Conservation (phyloP, 2,113 vertebrate genomes). For the Talpa occidentalis region DNA sequence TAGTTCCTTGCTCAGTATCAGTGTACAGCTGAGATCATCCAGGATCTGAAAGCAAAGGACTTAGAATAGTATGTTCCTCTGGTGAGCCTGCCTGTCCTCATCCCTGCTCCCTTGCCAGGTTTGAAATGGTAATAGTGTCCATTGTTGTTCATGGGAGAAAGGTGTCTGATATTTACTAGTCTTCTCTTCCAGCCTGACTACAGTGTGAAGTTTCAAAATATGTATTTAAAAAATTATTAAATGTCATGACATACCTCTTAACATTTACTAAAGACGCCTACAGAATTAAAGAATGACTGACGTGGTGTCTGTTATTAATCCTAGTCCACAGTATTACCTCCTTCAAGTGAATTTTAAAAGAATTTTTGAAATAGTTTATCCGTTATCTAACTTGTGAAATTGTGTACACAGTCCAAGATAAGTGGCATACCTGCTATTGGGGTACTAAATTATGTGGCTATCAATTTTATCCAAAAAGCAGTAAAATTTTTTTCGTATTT, state of each 20-base stretch:
- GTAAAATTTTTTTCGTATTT: neutral
- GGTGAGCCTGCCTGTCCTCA: neutral
- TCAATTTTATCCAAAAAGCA: neutral
- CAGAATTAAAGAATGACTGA: neutral
- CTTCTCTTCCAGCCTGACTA: neutral
- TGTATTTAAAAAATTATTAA: neutral
- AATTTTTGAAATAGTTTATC: neutral
- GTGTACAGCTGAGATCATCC: neutral
- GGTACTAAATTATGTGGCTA: neutral
- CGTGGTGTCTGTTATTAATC: neutral
- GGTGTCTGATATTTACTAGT: neutral
- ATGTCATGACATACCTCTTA: neutral
- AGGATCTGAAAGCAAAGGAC: neutral
- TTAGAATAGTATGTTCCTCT: neutral
- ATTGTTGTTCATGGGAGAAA: neutral
- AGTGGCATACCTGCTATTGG: too few relatives aligned
- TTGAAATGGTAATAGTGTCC: neutral
- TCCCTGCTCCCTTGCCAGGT: neutral
- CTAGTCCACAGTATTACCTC: neutral
- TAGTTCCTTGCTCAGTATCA: neutral
- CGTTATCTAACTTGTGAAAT: neutral
- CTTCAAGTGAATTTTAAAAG: neutral
- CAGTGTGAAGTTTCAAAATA: neutral
- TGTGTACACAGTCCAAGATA: neutral
- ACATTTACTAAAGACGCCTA: neutral